Conservation (phyloP, 2,113 vertebrate genomes). For the Calonectris borealis region DNA sequence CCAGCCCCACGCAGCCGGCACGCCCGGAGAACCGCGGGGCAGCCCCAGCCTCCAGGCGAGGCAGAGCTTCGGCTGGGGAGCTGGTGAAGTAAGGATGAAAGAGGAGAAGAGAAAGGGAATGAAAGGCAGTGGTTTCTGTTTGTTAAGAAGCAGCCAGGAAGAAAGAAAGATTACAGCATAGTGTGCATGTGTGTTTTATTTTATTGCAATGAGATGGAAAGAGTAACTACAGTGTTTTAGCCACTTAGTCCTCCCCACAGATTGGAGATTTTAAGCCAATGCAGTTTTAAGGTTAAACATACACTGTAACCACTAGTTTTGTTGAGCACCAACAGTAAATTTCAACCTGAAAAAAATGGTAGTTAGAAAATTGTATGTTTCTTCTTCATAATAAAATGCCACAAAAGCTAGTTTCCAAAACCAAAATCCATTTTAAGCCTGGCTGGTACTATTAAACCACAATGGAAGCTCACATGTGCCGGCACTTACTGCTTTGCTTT, state of each 20-base stretch:
- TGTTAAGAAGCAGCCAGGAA: conserved; percentile 15
- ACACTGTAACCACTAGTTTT: conserved; percentile 15
- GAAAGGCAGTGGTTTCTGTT: conserved; percentile 5
- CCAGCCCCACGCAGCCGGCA: background rate
- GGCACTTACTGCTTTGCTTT: background rate
- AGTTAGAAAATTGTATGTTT: conserved; percentile 43
- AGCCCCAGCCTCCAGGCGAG: background rate
- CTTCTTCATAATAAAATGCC: background rate
- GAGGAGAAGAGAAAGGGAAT: background rate
- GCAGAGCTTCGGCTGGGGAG: background rate
- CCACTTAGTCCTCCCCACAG: background rate
- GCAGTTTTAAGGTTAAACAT: conserved; percentile 25
- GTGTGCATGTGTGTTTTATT: background rate
- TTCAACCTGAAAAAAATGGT: background rate
- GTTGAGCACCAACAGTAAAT: background rate
- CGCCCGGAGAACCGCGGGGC: accelerated
- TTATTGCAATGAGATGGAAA: conserved; percentile 36
- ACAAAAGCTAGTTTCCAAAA: conserved; percentile 28
- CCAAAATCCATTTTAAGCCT: conserved; percentile 54
- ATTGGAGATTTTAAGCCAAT: background rate
- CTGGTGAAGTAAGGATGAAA: background rate
- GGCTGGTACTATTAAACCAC: conserved; percentile 16
- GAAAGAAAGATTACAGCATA: conserved; percentile 17
- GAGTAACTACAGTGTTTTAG: conserved; percentile 20
- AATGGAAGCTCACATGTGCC: background rate